Conservation (phyloP, 1,140 invertebrate genomes). For the Diachasmimorpha longicaudata region DNA sequence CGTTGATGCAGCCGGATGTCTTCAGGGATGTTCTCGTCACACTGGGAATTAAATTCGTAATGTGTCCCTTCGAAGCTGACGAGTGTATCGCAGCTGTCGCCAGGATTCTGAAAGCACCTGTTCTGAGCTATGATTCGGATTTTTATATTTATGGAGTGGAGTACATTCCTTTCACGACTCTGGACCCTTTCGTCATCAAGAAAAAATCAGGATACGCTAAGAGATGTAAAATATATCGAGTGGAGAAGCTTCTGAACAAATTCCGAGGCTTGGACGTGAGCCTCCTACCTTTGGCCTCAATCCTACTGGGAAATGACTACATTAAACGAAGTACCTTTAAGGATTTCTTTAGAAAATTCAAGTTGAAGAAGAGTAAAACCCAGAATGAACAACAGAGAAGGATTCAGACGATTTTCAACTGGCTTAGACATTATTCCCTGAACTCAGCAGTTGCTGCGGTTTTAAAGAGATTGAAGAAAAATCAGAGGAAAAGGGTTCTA, state of each 20-base stretch:
- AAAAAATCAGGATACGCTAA: constrained; percentile 50
- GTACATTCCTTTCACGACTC: constrained; percentile 79
- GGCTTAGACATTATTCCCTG: constrained; percentile 74
- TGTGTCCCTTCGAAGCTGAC: constrained; percentile 88
- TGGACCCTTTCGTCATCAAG: constrained; percentile 57
- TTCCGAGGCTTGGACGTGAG: constrained; percentile 71
- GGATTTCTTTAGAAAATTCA: constrained; percentile 73
- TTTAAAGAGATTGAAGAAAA: constrained; percentile 66
- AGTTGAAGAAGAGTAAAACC: constrained; percentile 65
- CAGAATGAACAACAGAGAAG: constrained; percentile 67
- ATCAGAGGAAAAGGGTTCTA: constrained; percentile 62
- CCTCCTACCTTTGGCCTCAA: constrained; percentile 79
- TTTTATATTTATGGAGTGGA: constrained; percentile 86
- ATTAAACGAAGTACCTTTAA: constrained; percentile 72
- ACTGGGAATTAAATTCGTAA: constrained; percentile 69
- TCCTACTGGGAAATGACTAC: constrained; percentile 87
- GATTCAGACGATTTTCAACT: constrained; percentile 74
- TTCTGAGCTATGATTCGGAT: constrained; percentile 90
- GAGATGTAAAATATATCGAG: constrained; percentile 74
- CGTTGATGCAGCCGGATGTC: constrained; percentile 73
- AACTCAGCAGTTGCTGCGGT: constrained; percentile 74
- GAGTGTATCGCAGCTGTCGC: constrained; percentile 81
- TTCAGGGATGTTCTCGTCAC: constrained; percentile 73
- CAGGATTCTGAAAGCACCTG: constrained; percentile 77
- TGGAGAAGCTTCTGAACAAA: constrained; percentile 71